Conservation (phyloP, 37 sponge, comb jelly and placozoan species). For the Ephydatia muelleri region DNA sequence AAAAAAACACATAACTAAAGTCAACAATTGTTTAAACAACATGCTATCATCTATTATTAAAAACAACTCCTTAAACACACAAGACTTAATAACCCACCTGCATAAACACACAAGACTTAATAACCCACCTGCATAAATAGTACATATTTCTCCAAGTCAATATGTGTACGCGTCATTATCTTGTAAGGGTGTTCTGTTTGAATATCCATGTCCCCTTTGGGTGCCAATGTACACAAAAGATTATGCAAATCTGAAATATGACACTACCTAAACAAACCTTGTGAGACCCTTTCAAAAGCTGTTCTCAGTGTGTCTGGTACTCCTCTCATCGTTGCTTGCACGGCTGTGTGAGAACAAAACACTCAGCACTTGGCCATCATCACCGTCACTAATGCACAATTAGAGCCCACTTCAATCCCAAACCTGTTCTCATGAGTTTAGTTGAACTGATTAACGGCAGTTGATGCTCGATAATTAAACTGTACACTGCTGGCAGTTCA, state of each 20-base stretch:
- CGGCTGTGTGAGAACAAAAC: conserved; percentile 8
- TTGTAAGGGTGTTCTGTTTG: conserved; percentile 38
- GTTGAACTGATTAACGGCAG: too few relatives aligned
- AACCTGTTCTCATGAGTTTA: too few relatives aligned
- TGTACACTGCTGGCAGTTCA: too few relatives aligned
- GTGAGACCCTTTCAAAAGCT: background rate
- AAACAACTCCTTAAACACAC: too few relatives aligned
- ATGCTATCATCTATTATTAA: too few relatives aligned
- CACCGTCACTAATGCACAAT: too few relatives aligned
- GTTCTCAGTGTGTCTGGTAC: conserved; percentile 25
- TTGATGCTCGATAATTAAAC: too few relatives aligned
- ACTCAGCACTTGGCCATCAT: too few relatives aligned
- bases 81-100: too few relatives aligned
- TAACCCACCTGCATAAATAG: conserved; percentile 46
- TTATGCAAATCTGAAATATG: background rate
- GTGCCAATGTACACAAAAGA: background rate
- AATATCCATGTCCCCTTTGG: background rate
- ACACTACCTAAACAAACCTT: background rate
- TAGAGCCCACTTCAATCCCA: too few relatives aligned
- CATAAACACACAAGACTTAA: too few relatives aligned
- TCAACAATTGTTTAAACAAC: too few relatives aligned
- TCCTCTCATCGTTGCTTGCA: conserved; percentile 13
- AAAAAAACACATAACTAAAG: background rate
- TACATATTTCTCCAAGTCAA: conserved; percentile 48
- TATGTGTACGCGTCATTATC: background rate